phyloP scores from a whole-genome alignment of 2,113 vertebrate species.

The Tringa solitaria region DNA sequence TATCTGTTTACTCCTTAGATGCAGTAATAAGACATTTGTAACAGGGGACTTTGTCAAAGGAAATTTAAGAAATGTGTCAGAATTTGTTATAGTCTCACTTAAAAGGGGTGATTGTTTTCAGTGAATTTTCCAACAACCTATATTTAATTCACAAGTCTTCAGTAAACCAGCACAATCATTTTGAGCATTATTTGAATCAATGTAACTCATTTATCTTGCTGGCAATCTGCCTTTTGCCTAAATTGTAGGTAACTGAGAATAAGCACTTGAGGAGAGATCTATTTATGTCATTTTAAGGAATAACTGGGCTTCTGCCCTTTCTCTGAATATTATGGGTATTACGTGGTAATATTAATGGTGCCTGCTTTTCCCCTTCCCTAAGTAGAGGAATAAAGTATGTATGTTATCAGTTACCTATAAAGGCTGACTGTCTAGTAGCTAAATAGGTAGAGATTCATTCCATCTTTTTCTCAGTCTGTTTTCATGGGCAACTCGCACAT shows the following conservation, averaged over 20 bases:
- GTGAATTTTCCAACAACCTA: not conserved
- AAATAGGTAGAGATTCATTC: not conserved
- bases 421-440: not conserved
- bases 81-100: not conserved
- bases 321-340: not conserved
- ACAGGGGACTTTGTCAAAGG: not conserved
- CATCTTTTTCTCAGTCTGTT: not conserved
- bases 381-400: not conserved
- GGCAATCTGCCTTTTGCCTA: conserved; percentile 30
- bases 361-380: not conserved
- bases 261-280: not conserved
- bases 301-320: conserved; percentile 2
- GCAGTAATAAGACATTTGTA: not conserved
- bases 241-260: conserved; percentile 1
- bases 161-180: conserved; percentile 8
- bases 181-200: conserved; percentile 28
- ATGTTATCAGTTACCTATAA: not conserved
- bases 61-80: not conserved
- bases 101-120: not conserved
- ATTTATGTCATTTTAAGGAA: conserved; percentile 20
- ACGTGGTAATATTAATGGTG: not conserved
- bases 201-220: not conserved
- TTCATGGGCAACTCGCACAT: not conserved
- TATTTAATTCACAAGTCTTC: conserved; percentile 2
- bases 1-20: not conserved